Percentiles rank a stretch among this genome's conserved stretches.
Evolutionary conservation across 2,888 invertebrate genomes (phyloP).

Genomic region (Zaprionus obscuricornis): DNA sequence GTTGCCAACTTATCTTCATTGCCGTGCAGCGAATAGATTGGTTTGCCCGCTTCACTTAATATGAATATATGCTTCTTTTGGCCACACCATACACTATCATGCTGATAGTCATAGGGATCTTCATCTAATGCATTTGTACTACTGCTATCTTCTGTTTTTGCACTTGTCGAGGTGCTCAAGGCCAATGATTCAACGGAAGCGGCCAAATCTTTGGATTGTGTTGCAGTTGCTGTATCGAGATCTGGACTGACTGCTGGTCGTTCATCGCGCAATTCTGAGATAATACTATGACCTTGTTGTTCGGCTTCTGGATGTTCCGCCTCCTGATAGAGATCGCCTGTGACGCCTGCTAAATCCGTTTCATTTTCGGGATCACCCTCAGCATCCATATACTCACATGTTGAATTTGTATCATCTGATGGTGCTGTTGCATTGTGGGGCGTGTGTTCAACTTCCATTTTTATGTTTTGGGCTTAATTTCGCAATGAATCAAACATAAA

Average conservation of each 20-base stretch:
- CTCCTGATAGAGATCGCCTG: slow-evolving; percentile 68
- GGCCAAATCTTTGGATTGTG: slow-evolving; percentile 71
- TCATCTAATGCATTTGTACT: slow-evolving; percentile 84
- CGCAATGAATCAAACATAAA: slow-evolving; percentile 48
- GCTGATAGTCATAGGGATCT: slow-evolving; percentile 86
- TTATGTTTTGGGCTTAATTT: slow-evolving; percentile 23
- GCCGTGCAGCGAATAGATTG: slow-evolving; percentile 96
- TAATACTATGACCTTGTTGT: slow-evolving; percentile 75
- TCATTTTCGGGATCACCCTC: slow-evolving; percentile 62
- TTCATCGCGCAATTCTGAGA: slow-evolving; percentile 75
- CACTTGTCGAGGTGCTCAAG: slow-evolving; percentile 62
- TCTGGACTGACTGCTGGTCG: slow-evolving; percentile 50
- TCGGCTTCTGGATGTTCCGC: slow-evolving; percentile 63
- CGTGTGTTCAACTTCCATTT: slow-evolving; percentile 69
- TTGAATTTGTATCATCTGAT: slow-evolving; percentile 62
- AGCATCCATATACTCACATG: slow-evolving; percentile 79
- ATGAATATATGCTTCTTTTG: slow-evolving; percentile 97
- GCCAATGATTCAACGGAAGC: slow-evolving; percentile 75
- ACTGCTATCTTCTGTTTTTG: slow-evolving; percentile 58
- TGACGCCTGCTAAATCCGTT: no score
- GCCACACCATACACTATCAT: slow-evolving; percentile 89
- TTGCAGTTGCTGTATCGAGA: slow-evolving; percentile 40
- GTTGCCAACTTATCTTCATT: slow-evolving; percentile 97
- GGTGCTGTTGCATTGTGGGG: slow-evolving; percentile 50
- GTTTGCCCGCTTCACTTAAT: slow-evolving; percentile 97